Evolutionary conservation across 2,113 vertebrate species (phyloP).

Genomic region (Sinocyclocheilus maitianheensis): DNA sequence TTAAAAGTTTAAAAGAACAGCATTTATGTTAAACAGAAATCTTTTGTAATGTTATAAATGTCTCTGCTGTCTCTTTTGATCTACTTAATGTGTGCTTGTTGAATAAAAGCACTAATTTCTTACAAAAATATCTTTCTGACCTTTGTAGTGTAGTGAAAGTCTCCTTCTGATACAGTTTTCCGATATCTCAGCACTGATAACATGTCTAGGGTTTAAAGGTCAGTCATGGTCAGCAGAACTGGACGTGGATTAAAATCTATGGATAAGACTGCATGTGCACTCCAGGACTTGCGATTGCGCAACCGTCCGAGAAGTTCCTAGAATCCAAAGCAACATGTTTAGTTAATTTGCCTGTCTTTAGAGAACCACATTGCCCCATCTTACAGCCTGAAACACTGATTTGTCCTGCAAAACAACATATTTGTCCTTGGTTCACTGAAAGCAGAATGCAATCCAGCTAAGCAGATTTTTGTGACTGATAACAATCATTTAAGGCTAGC

Average conservation of each 20-base stretch:
- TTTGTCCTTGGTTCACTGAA: not conserved
- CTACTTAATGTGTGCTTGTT: not conserved
- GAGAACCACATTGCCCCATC: not conserved
- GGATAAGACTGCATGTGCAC: not conserved
- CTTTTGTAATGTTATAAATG: not conserved
- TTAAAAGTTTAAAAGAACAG: not conserved
- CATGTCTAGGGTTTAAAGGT: conserved; percentile 4
- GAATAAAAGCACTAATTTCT: not conserved
- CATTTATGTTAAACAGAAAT: not conserved
- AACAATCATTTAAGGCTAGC: not conserved
- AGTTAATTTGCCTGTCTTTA: not conserved
- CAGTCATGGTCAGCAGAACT: conserved; percentile 25
- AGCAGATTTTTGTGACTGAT: not conserved
- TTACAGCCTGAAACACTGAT: not conserved
- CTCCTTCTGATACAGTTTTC: not conserved
- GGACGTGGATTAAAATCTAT: not conserved
- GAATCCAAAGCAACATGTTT: not conserved
- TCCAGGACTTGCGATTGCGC: not conserved
- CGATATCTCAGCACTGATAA: not conserved
- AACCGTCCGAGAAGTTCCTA: not conserved
- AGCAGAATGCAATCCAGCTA: not conserved
- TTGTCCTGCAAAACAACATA: conserved; percentile 11
- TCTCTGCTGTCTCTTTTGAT: not conserved
- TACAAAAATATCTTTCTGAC: not conserved
- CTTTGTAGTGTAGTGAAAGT: not conserved